phyloP scores from a whole-genome alignment of 2,113 vertebrate species.

The Actenoides lindsayi region DNA sequence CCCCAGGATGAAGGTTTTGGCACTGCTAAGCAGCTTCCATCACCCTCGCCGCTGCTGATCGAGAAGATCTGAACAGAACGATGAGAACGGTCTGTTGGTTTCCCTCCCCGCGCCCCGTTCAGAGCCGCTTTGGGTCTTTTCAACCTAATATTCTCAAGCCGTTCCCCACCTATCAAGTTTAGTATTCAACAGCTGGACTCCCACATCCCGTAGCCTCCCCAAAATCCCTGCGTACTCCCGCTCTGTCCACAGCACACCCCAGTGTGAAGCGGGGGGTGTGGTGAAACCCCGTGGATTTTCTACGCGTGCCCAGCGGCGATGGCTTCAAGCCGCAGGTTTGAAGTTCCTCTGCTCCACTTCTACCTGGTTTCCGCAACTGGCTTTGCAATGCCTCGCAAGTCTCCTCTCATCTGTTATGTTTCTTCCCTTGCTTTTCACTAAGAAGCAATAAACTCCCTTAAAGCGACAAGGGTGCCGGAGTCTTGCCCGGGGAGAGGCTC shows the following conservation, averaged over 20 bases:
- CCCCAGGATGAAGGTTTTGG: not conserved
- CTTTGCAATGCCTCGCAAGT: not conserved
- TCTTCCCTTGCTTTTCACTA: not conserved
- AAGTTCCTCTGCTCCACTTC: not conserved
- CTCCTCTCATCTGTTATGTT: not conserved
- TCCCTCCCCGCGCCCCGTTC: not conserved
- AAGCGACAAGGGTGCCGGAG: not conserved
- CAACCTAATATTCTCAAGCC: fast-evolving
- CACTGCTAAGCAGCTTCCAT: not conserved
- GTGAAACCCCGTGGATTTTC: not conserved
- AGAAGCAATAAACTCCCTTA: not conserved
- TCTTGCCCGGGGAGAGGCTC: not conserved
- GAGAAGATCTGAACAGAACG: not conserved
- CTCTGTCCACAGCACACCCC: not conserved
- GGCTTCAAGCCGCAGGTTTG: not conserved
- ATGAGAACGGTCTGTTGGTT: not conserved
- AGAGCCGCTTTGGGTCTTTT: not conserved
- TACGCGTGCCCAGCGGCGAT: too few species aligned
- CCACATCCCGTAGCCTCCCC: not conserved
- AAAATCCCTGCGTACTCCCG: fast-evolving
- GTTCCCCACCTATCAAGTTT: not conserved
- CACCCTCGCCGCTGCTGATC: not conserved
- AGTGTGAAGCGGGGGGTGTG: not conserved
- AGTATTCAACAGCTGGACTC: not conserved
- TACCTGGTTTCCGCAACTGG: not conserved